A percentile compares a stretch with the other conserved stretches of the same genome.
phyloP scores from a whole-genome alignment of 1,140 invertebrate species.

The Drosophila nikananu region DNA sequence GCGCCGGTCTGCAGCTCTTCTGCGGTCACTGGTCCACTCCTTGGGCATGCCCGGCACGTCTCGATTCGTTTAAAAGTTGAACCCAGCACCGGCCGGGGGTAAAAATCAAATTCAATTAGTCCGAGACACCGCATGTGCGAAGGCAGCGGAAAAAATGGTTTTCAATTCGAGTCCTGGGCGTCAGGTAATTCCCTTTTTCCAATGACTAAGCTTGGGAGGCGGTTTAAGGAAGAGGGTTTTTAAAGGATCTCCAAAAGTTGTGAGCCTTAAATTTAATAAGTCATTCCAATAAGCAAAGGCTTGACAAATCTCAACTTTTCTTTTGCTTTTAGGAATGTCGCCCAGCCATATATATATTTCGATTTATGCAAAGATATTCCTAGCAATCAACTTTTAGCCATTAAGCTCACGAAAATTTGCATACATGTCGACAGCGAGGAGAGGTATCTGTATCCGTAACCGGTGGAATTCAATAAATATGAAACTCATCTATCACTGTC shows the following conservation, averaged over 20 bases:
- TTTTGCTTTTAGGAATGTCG: not conserved
- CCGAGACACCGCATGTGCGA: slow-evolving; percentile 39
- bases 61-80: slow-evolving; percentile 71
- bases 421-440: slow-evolving; percentile 14
- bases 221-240: not conserved
- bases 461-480: slow-evolving; percentile 67
- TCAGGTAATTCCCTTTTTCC: slow-evolving; percentile 20
- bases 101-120: slow-evolving; percentile 79
- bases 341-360: slow-evolving; percentile 14
- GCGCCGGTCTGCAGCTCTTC: slow-evolving; percentile 9
- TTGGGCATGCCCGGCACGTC: slow-evolving; percentile 63
- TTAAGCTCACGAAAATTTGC: slow-evolving; percentile 39
- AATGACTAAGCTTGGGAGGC: not conserved
- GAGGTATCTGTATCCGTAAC: slow-evolving; percentile 17
- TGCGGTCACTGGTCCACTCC: slow-evolving; percentile 40
- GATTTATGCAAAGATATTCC: slow-evolving; percentile 47
- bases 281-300: not conserved
- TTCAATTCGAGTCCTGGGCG: slow-evolving; percentile 37
- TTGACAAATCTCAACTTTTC: slow-evolving; percentile 1
- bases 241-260: not conserved
- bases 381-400: slow-evolving; percentile 23
- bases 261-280: not conserved
- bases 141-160: slow-evolving; percentile 47
- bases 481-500: slow-evolving; percentile 78
- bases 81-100: slow-evolving; percentile 25